phyloP scores from a whole-genome alignment of 2,888 invertebrate genomes.

The Panopea generosa region DNA sequence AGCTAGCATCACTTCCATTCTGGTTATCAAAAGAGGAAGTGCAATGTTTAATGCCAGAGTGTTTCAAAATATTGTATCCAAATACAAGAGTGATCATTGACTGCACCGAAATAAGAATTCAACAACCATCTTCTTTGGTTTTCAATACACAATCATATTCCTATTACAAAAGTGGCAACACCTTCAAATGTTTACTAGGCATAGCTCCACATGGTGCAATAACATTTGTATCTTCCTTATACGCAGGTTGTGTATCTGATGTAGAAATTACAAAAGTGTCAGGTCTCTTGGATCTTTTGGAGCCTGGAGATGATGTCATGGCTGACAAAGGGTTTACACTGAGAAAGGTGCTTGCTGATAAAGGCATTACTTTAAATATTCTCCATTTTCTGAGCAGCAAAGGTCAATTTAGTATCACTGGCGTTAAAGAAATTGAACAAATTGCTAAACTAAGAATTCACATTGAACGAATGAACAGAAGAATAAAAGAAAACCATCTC shows the following conservation, averaged over 20 bases:
- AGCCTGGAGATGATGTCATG: neutral
- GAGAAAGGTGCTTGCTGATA: neutral
- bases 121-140: constrained; percentile 35
- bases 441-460: constrained; percentile 21
- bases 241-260: neutral
- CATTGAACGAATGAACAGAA: constrained; percentile 12
- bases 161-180: constrained; percentile 46
- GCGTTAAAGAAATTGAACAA: constrained; percentile 17
- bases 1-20: constrained; percentile 25
- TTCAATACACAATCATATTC: constrained; percentile 50
- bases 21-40: constrained; percentile 20
- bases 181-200: constrained; percentile 45
- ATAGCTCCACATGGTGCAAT: constrained; percentile 41
- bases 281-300: neutral
- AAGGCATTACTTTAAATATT: neutral
- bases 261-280: constrained; percentile 21
- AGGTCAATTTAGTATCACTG: constrained; percentile 1
- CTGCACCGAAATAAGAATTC: constrained; percentile 55
- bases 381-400: neutral
- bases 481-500: constrained; percentile 28
- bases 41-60: constrained; percentile 29
- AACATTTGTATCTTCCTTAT: constrained; percentile 38
- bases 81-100: constrained; percentile 44
- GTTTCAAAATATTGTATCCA: constrained; percentile 28
- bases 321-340: constrained; percentile 5